Percentiles rank a stretch among this genome's conserved stretches.
These are phyloP conservation scores for Poeciliopsis occidentalis DNA, from an alignment of 2,113 vertebrate species.

Conservation along the genomic window DNA sequence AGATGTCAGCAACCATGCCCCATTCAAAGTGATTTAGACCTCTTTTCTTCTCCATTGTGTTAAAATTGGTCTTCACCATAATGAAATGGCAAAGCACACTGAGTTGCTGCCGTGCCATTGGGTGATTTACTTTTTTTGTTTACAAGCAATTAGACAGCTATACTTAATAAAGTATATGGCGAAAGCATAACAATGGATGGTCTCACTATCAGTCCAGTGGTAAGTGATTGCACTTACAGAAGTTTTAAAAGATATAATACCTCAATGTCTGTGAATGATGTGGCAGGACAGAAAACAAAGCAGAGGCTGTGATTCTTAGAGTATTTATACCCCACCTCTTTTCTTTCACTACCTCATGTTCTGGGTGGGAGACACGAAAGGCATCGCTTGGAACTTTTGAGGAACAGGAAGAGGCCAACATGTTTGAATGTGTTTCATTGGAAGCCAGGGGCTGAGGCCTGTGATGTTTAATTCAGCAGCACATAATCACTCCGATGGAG, in stretches of 20 bases:
- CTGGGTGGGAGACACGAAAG: constrained; percentile 66
- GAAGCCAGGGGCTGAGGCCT: constrained; percentile 80
- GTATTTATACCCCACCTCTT: constrained; percentile 56
- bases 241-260: constrained; percentile 39
- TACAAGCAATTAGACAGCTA: background rate
- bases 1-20: too few species aligned
- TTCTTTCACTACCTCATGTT: constrained; percentile 61
- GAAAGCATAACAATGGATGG: constrained; percentile 28
- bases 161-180: background rate
- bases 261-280: constrained; percentile 34
- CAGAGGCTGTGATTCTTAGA: constrained; percentile 56
- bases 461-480: constrained; percentile 86
- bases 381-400: constrained; percentile 76
- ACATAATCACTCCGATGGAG: constrained; percentile 83
- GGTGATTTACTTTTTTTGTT: too few species aligned
- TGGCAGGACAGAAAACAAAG: constrained; percentile 31
- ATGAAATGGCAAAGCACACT: too few species aligned
- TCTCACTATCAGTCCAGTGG: constrained; percentile 42
- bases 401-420: constrained; percentile 79
- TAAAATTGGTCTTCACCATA: too few species aligned
- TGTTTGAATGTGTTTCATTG: constrained; percentile 76
- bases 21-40: too few species aligned
- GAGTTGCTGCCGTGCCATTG: too few species aligned
- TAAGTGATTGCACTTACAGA: constrained; percentile 36
- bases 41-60: too few species aligned